These are phyloP conservation scores for Ennomos fuscantarius DNA, from an alignment of 2,888 invertebrate species.

Conservation along the genomic window DNA sequence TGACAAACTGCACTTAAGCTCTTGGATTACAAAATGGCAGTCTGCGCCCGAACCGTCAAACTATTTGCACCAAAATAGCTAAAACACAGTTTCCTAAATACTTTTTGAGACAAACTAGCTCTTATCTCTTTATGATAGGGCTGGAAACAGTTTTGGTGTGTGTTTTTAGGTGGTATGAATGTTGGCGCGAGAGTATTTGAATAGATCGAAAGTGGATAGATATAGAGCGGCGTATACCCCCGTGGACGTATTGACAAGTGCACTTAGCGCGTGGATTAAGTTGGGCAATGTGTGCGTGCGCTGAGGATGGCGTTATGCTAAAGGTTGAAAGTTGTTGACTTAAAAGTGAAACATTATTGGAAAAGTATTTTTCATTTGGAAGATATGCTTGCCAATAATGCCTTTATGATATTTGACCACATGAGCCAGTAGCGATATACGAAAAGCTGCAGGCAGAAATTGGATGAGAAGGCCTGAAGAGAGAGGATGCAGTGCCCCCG, in stretches of 20 bases:
- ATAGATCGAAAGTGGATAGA: slow-evolving; percentile 60
- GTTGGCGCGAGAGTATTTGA: slow-evolving; percentile 58
- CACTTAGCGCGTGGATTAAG: slow-evolving; percentile 73
- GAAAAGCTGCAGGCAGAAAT: too few relatives aligned
- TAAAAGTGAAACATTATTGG: neutral
- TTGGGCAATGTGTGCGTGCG: slow-evolving; percentile 46
- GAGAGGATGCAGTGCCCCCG: too few relatives aligned
- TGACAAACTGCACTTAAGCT: slow-evolving; percentile 72
- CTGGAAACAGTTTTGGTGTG: slow-evolving; percentile 9
- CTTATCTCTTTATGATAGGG: slow-evolving; percentile 32
- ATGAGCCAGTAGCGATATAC: too few relatives aligned
- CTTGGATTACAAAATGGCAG: slow-evolving; percentile 76
- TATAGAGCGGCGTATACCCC: slow-evolving; percentile 52
- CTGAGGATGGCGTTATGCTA: slow-evolving; percentile 51
- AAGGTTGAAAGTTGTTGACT: neutral
- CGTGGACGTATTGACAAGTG: slow-evolving; percentile 75
- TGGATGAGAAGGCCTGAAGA: too few relatives aligned
- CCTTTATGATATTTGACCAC: too few relatives aligned
- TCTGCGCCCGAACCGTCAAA: slow-evolving; percentile 54
- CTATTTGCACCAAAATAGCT: slow-evolving; percentile 52
- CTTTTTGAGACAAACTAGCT: slow-evolving; percentile 19
- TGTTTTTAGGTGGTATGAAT: slow-evolving; percentile 7
- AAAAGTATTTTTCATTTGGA: neutral
- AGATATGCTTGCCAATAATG: neutral
- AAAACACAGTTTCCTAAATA: slow-evolving; percentile 17